Percentiles rank a stretch among this genome's conserved stretches.
These are phyloP conservation scores for Halocynthia roretzi DNA, from an alignment of 23 tunicate genomes.

Conservation along the genomic window DNA sequence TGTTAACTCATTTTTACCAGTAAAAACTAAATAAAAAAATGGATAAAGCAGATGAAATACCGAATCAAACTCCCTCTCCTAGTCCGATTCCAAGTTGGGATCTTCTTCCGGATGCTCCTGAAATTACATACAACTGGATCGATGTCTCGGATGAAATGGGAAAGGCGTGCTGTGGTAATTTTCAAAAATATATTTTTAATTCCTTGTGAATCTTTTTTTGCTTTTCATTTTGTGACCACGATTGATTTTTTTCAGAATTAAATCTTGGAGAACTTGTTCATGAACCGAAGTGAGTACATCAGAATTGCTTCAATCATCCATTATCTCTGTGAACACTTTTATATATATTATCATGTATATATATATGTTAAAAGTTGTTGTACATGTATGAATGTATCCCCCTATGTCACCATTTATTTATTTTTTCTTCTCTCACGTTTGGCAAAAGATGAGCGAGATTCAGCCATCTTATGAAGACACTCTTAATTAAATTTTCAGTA, in stretches of 20 bases:
- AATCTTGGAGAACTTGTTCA: slow-evolving; percentile 77
- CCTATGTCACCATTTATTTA: too few species aligned
- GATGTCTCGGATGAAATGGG: slow-evolving; percentile 63
- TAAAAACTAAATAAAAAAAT: too few species aligned
- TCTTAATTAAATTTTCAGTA: too few species aligned
- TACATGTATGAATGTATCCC: too few species aligned
- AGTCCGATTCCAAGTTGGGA: slow-evolving; percentile 80
- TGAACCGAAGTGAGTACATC: slow-evolving; percentile 67
- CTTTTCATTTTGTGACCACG: not conserved
- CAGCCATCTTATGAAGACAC: too few species aligned
- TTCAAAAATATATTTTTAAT: not conserved
- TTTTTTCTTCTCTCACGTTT: too few species aligned
- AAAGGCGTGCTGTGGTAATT: slow-evolving; percentile 56
- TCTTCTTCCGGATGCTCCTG: slow-evolving; percentile 47
- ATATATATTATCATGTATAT: not conserved
- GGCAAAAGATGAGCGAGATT: too few species aligned
- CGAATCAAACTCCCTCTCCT: slow-evolving; percentile 57
- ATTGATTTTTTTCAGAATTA: slow-evolving; percentile 26
- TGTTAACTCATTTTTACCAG: too few species aligned
- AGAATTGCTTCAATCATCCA: too few species aligned
- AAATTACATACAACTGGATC: slow-evolving; percentile 73
- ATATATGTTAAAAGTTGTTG: too few species aligned
- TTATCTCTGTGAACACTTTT: too few species aligned
- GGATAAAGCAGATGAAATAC: slow-evolving; percentile 24
- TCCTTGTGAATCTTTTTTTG: not conserved